Evolutionary conservation across 2,888 invertebrate genomes (phyloP).

Genomic region (Agrotis ipsilon): DNA sequence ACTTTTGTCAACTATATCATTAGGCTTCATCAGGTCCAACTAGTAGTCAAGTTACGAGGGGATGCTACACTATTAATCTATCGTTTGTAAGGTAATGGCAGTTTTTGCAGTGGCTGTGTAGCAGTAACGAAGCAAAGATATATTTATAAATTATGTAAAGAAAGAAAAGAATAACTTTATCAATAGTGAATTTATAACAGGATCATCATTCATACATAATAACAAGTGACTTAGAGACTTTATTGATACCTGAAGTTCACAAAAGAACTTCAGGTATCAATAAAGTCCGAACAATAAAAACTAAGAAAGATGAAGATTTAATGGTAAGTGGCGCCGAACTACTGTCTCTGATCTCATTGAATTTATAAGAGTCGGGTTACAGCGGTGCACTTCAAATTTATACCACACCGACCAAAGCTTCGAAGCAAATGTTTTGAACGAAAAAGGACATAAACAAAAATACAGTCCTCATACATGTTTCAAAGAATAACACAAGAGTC

Average conservation of each 20-base stretch:
- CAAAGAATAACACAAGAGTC: slow-evolving; percentile 55
- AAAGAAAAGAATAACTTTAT: slow-evolving; percentile 8
- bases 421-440: slow-evolving; percentile 45
- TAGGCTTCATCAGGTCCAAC: slow-evolving; percentile 75
- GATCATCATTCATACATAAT: slow-evolving; percentile 2
- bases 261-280: slow-evolving; percentile 62
- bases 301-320: slow-evolving; percentile 72
- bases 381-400: slow-evolving; percentile 66
- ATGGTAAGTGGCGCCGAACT: slow-evolving; percentile 71
- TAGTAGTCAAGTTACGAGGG: slow-evolving; percentile 74
- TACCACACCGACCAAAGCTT: slow-evolving; percentile 38
- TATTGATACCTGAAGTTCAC: not conserved
- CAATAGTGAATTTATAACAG: slow-evolving; percentile 25
- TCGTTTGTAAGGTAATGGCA: slow-evolving; percentile 37
- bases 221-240: too few species aligned
- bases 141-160: slow-evolving; percentile 12
- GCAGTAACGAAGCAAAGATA: not conserved
- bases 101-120: slow-evolving; percentile 24
- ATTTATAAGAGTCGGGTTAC: slow-evolving; percentile 77
- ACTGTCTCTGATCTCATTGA: slow-evolving; percentile 67
- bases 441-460: slow-evolving; percentile 37
- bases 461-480: slow-evolving; percentile 30
- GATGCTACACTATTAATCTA: slow-evolving; percentile 43
- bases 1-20: slow-evolving; percentile 82
- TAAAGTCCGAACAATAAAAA: slow-evolving; percentile 78